A percentile compares a stretch with the other conserved stretches of the same genome.
Evolutionary conservation across 2,797 vertebrate species (phyloP).

Genomic region (Hyperoplus lanceolatus): DNA sequence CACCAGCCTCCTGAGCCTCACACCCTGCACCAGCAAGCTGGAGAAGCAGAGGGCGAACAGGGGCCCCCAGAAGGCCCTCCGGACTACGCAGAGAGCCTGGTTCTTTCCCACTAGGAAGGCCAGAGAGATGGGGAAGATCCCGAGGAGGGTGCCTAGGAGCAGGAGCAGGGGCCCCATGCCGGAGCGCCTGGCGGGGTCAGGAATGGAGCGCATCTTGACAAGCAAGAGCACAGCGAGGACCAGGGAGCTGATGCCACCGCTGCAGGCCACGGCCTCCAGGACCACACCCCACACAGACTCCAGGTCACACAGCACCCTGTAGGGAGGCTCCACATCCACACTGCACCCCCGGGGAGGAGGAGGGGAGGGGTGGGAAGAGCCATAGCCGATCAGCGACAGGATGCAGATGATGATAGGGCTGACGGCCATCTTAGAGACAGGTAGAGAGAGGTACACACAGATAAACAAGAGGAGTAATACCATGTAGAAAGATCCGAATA

Average conservation of each 20-base stretch:
- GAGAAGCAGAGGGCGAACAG: constrained; percentile 97
- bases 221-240: constrained; percentile 90
- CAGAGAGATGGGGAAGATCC: constrained; percentile 92
- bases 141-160: constrained; percentile 91
- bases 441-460: constrained; percentile 25
- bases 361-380: constrained; percentile 87
- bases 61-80: constrained; percentile 94
- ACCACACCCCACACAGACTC: constrained; percentile 97
- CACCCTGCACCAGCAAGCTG: constrained; percentile 93
- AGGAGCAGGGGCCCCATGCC: constrained; percentile 93
- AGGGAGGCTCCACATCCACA: constrained; percentile 89
- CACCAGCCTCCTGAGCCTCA: constrained; percentile 90
- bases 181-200: constrained; percentile 91
- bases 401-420: constrained; percentile 85
- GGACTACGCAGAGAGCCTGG: constrained; percentile 90
- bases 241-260: constrained; percentile 90
- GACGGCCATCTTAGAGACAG: constrained; percentile 80
- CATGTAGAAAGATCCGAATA: constrained; percentile 18
- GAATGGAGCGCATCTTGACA: constrained; percentile 89
- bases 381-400: constrained; percentile 86
- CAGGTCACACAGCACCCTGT: constrained; percentile 94
- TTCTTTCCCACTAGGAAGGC: constrained; percentile 95
- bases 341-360: constrained; percentile 91
- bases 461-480: constrained; percentile 25
- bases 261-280: constrained; percentile 93